Base-by-base conservation (phyloP, 2,113 vertebrate genomes). In the Sterrhoptilus dennistouni region DNA sequence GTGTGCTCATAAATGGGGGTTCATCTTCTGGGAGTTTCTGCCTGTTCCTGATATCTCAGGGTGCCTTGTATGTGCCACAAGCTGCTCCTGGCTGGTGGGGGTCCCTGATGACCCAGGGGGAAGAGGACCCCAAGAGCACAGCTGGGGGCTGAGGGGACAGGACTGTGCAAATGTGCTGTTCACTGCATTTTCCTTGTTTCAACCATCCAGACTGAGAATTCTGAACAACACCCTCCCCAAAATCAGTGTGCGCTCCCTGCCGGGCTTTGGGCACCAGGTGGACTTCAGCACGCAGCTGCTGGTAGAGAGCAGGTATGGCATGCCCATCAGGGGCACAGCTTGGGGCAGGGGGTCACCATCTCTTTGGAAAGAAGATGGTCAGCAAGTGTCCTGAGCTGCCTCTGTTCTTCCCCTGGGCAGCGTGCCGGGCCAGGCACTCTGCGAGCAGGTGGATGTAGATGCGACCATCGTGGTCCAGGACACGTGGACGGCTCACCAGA, bases 281-380 rank as follows among this genome's bases (percentile, higher is more conserved):
- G 91, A 10, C 60, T 92, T 97, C 87, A 83, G 92, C 77, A 98
- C 97, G 5, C 96, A 95, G 87, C 72, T 98, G 78, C 89, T 95
- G 60, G 68, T 98, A 3, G 92, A 91, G 6, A 85, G 79, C 75
- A 91, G 96, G 98, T 98, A 96, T 2, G 68, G 81, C 0, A 0
- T 2, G 16, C 35, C 56, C 7, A 5, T 12, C 5, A 14, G 14
- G 65, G 38, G 5, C 57, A 16, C 0, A 2, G 45, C 23, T 20
- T 2, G 0, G 38, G 44, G 14, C 2, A 0, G 9, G 14, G 12
- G 2, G 28, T 25, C 40, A 27, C 47, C 28, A 5, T 19, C 33
- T 15, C 44, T 38, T 56, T 5, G 33, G 35, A 29, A 25, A 52
- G 15, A 0, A 45, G 85, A 17, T 3, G 69, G 28, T 27, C 20